These are phyloP conservation scores for Mystacornis crossleyi DNA, from an alignment of 2,113 vertebrate genomes.

Conservation along the genomic window DNA sequence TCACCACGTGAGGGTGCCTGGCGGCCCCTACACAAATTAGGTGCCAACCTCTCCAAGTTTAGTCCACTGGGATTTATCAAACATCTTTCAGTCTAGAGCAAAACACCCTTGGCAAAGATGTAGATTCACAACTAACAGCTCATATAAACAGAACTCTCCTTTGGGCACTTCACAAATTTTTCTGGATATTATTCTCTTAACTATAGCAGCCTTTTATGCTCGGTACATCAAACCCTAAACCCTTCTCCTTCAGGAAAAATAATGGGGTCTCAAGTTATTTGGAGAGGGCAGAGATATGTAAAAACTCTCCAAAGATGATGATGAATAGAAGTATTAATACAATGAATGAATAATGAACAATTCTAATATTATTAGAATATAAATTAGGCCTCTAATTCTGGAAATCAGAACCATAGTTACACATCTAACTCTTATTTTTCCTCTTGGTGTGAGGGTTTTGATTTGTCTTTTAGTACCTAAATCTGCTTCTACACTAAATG, in stretches of 20 bases:
- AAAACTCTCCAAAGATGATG: not conserved
- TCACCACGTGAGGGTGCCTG: rapidly evolving
- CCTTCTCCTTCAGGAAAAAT: not conserved
- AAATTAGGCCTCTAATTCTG: not conserved
- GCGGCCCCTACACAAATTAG: rapidly evolving
- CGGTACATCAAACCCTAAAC: not conserved
- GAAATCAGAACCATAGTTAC: not conserved
- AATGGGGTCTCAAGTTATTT: not conserved
- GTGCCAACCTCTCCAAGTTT: not conserved
- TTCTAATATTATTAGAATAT: not conserved
- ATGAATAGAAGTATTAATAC: not conserved
- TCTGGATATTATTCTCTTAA: not conserved
- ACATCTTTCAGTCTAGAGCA: not conserved
- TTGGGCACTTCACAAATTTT: not conserved
- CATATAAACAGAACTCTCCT: not conserved
- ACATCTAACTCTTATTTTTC: not conserved
- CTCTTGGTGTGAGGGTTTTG: not conserved
- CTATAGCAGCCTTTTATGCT: not conserved
- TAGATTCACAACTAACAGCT: not conserved
- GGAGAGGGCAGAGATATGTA: not conserved
- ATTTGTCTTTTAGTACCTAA: not conserved
- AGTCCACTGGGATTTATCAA: not conserved
- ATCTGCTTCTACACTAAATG: not conserved
- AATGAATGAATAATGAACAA: not conserved
- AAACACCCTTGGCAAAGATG: not conserved